These are phyloP conservation scores for Toxotes chatareus DNA, from an alignment of 2,113 vertebrate genomes.

Conservation along the genomic window DNA sequence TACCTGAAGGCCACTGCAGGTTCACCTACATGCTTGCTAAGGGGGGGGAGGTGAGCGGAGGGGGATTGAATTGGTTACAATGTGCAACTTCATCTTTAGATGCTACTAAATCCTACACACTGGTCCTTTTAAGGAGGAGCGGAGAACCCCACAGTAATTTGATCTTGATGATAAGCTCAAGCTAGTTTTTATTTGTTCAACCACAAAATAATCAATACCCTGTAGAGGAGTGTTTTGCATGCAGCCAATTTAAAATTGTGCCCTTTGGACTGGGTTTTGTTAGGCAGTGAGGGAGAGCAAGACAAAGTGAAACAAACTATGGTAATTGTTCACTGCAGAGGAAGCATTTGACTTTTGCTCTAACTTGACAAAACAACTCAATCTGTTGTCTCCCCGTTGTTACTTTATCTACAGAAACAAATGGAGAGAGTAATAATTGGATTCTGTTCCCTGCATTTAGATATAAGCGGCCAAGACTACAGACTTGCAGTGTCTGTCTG, in stretches of 20 bases:
- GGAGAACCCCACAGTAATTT: neutral
- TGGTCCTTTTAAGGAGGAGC: neutral
- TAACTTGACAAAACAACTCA: conserved; percentile 1
- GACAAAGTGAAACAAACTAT: conserved; percentile 1
- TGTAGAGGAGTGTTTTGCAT: neutral
- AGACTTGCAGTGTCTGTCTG: neutral
- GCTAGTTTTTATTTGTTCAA: neutral
- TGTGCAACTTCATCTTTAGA: too few species aligned
- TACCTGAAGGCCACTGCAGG: too few species aligned
- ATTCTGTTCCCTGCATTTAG: conserved; percentile 16
- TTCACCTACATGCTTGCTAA: too few species aligned
- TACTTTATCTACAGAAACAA: neutral
- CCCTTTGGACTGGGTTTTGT: neutral
- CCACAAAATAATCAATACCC: neutral
- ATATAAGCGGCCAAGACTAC: conserved; percentile 4
- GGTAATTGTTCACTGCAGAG: neutral
- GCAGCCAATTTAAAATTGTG: neutral
- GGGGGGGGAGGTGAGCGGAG: too few species aligned
- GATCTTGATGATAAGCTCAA: neutral
- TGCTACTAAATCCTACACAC: too few species aligned
- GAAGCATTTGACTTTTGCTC: conserved; percentile 14
- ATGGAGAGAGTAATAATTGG: conserved; percentile 18
- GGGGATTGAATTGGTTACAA: too few species aligned
- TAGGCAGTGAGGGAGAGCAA: neutral
- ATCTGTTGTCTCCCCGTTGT: conserved; percentile 6